Base-by-base conservation (phyloP, 2,113 vertebrate genomes). In the Sprattus sprattus region DNA sequence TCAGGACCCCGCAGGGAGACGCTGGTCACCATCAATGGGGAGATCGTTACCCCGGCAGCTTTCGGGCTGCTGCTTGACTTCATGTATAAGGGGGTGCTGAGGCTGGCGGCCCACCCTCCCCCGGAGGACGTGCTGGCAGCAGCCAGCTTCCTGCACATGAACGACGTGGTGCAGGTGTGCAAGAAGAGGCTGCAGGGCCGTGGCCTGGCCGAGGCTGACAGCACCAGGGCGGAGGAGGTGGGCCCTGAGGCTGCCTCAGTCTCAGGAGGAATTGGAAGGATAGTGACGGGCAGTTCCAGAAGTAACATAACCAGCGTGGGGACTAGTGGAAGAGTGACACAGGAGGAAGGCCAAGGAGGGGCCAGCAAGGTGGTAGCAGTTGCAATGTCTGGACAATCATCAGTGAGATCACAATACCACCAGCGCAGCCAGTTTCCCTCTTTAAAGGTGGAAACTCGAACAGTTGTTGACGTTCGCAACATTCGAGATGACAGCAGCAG, bases 121-220 rank as follows among this genome's bases (percentile, higher is more conserved):
- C 92, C 97, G 11, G 98, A 99, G 89, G 98, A 99, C 18, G 93
- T 99, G n/a, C 91, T 99, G 83, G 98, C 98, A 0, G 97, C 98
- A 0, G 98, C 98, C 57, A 98, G 97, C 82, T 99, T 98, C 92
- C 93, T 99, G 88, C 98, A 99, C 91, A 98, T 99, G 97, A 98
- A 99, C 22, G 97, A 98, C 86, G 96, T 99, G 15, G 97, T 99
- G 10, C 96, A 97, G 88, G 97, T 98, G 45, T 99, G 98, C 87
- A 99, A 99, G 93, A 96, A 92, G 80, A 92, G 96, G 13, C 93
- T 99, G 52, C 97, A 97, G 86, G 95, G 95, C 16, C 95, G 97
- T 45, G 96, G 94, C 1, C 88, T 96, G 86, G 94, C 97, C 0
- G 97, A 99, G 85, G 97, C 98, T 0, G 98, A 99, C 91, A 99